Evolutionary conservation across 2,888 invertebrate genomes (phyloP).

Genomic region (Iselma pallidipennis): DNA sequence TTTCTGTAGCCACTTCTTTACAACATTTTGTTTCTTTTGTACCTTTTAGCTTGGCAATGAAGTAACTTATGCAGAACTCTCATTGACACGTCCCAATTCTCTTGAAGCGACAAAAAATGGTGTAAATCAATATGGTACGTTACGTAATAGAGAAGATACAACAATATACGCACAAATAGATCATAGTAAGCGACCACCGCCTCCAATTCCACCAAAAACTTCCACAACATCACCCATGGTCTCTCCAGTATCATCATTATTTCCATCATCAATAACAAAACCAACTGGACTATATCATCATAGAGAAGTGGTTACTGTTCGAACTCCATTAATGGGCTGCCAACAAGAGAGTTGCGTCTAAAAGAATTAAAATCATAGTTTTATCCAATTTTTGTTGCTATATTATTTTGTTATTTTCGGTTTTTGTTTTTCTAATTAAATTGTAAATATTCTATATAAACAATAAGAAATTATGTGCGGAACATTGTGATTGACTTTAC

Average conservation of each 20-base stretch:
- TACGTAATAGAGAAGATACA: slow-evolving; percentile 61
- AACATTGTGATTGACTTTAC: not conserved
- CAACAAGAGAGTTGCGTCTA: slow-evolving; percentile 73
- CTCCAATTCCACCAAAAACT: slow-evolving; percentile 41
- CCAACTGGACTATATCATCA: slow-evolving; percentile 57
- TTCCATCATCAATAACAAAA: slow-evolving; percentile 46
- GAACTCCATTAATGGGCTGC: slow-evolving; percentile 72
- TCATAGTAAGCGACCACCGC: slow-evolving; percentile 62
- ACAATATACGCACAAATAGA: slow-evolving; percentile 78
- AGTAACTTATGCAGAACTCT: slow-evolving; percentile 66
- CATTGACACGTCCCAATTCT: slow-evolving; percentile 61
- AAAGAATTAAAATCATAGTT: too few relatives aligned
- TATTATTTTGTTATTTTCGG: not conserved
- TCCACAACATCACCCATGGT: slow-evolving; percentile 57
- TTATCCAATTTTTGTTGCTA: not conserved
- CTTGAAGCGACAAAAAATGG: slow-evolving; percentile 56
- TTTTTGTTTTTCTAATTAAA: not conserved
- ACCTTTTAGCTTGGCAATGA: slow-evolving; percentile 58
- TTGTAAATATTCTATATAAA: not conserved
- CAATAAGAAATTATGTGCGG: not conserved
- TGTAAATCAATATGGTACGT: slow-evolving; percentile 50
- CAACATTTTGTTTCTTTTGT: too few relatives aligned
- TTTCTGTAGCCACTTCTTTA: too few relatives aligned
- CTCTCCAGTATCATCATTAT: slow-evolving; percentile 54
- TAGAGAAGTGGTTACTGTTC: slow-evolving; percentile 71